Conservation (phyloP, 2,113 vertebrate genomes). For the Synchiropus splendidus region DNA sequence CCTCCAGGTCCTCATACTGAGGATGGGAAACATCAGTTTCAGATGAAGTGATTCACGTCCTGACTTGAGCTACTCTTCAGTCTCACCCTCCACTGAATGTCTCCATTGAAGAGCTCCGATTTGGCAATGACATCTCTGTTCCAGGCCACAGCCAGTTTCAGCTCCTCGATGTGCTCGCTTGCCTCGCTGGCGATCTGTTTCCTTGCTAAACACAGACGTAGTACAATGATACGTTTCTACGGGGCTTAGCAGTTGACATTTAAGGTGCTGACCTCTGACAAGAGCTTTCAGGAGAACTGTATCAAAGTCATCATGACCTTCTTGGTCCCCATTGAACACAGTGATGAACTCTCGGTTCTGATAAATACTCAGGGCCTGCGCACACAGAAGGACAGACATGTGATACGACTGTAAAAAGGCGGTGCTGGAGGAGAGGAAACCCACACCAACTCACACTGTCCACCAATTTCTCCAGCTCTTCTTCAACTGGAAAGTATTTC, state of each 20-base stretch:
- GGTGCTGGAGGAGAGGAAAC: no score
- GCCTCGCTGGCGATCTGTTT: slow-evolving; percentile 56
- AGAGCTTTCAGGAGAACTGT: slow-evolving; percentile 75
- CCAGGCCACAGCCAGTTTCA: slow-evolving; percentile 82
- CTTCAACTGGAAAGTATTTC: slow-evolving; percentile 47
- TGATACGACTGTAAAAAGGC: no score
- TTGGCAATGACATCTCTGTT: slow-evolving; percentile 82
- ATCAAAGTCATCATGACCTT: slow-evolving; percentile 76
- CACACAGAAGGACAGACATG: slow-evolving; percentile 1
- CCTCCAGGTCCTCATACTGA: slow-evolving; percentile 69
- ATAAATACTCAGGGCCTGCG: slow-evolving; percentile 70
- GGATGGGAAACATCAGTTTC: no score
- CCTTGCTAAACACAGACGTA: slow-evolving; percentile 48
- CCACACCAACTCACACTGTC: slow-evolving; percentile 42
- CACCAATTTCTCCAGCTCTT: slow-evolving; percentile 47
- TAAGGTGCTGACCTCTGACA: slow-evolving; percentile 75
- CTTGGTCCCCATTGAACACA: slow-evolving; percentile 61
- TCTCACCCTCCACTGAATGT: slow-evolving; percentile 74
- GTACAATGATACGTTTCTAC: no score
- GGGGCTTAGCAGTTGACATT: not conserved
- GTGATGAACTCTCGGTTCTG: slow-evolving; percentile 72
- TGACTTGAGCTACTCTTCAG: no score
- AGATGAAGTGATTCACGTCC: no score
- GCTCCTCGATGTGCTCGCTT: slow-evolving; percentile 71
- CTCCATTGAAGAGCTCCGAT: slow-evolving; percentile 77